These are phyloP conservation scores for Rhipidura dahli DNA, from an alignment of 2,113 vertebrate species.

Conservation along the genomic window DNA sequence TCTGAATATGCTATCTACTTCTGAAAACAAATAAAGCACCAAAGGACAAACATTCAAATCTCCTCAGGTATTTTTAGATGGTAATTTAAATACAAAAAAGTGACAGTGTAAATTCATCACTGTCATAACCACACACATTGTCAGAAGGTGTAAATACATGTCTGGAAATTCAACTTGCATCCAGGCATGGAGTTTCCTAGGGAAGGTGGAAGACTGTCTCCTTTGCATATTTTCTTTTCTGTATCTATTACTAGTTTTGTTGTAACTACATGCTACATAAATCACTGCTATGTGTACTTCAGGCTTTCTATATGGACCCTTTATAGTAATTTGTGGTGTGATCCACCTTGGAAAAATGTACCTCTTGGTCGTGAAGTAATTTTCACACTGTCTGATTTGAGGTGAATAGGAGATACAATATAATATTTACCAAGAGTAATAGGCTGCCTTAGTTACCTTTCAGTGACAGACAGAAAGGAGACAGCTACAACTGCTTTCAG, in stretches of 20 bases:
- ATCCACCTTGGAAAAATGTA: neutral
- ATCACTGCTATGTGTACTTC: neutral
- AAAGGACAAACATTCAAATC: neutral
- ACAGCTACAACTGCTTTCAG: neutral
- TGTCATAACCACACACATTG: neutral
- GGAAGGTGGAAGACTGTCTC: neutral
- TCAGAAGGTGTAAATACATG: neutral
- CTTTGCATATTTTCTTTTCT: neutral
- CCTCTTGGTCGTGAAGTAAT: neutral
- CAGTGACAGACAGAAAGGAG: neutral
- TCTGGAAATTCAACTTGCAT: neutral
- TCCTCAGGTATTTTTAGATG: neutral
- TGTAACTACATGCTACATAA: neutral
- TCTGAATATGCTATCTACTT: neutral
- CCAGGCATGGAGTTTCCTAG: neutral
- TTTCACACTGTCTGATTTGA: neutral
- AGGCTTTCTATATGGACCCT: neutral
- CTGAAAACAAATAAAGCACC: neutral
- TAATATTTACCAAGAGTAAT: neutral
- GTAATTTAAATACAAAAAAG: neutral
- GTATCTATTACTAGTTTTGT: neutral
- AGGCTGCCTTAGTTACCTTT: neutral
- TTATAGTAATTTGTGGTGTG: neutral
- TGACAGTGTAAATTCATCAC: neutral
- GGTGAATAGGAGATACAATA: neutral